phyloP scores from a whole-genome alignment of 2,113 vertebrate genomes.

The Tachysurus vachellii region DNA sequence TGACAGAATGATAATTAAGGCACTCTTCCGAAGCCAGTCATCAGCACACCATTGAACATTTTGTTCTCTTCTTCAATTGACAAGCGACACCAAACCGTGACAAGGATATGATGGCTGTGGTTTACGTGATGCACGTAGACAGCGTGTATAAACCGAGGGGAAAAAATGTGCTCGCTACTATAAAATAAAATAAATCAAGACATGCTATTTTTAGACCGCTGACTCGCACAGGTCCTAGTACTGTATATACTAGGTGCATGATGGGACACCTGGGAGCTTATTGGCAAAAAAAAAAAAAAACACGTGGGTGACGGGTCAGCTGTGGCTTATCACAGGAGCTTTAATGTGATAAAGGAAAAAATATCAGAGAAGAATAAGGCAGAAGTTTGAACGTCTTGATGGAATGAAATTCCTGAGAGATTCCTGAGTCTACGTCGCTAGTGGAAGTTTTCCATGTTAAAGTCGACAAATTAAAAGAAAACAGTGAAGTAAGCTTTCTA shows the following conservation, averaged over 20 bases:
- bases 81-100: constrained; percentile 21
- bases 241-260: constrained; percentile 25
- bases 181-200: constrained; percentile 15
- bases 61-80: constrained; percentile 35
- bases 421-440: neutral
- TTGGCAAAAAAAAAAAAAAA: constrained; percentile 56
- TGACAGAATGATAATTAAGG: constrained; percentile 27
- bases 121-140: constrained; percentile 36
- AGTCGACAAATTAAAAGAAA: neutral
- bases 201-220: constrained; percentile 29
- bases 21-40: neutral
- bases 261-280: constrained; percentile 30
- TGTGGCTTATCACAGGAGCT: constrained; percentile 47
- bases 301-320: constrained; percentile 45
- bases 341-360: constrained; percentile 26
- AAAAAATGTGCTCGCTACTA: neutral
- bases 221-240: constrained; percentile 42
- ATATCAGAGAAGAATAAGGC: neutral
- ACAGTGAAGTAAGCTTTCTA: neutral
- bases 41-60: constrained; percentile 4
- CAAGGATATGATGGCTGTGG: constrained; percentile 32
- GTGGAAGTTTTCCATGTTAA: neutral
- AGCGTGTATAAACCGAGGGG: neutral
- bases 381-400: neutral
- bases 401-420: neutral